A percentile compares a stretch with the other conserved stretches of the same genome.
Conservation (phyloP, 1,140 invertebrate species). For the Saccostrea cuccullata region DNA sequence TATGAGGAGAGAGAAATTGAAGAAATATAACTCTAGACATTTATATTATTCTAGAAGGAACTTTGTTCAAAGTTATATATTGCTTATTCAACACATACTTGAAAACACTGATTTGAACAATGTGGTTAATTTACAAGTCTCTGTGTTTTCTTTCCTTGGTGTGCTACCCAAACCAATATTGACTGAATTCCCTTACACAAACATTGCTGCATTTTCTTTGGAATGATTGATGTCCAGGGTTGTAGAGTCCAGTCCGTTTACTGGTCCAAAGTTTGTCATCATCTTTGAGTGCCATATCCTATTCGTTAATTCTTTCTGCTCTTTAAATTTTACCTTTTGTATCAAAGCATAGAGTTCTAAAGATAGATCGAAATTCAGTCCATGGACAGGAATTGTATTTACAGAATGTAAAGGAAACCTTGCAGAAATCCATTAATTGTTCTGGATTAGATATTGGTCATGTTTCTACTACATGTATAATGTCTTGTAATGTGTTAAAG, state of each 20-base stretch:
- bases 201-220: background rate
- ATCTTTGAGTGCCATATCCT: background rate
- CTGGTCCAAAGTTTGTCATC: too few relatives aligned
- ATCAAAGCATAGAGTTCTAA: too few relatives aligned
- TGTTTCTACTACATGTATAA: too few relatives aligned
- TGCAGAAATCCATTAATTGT: too few relatives aligned
- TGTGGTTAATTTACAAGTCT: background rate
- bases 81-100: background rate
- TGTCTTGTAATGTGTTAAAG: too few relatives aligned
- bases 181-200: background rate
- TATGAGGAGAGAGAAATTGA: too few relatives aligned
- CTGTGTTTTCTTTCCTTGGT: background rate
- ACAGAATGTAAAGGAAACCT: too few relatives aligned
- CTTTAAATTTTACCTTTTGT: background rate
- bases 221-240: background rate
- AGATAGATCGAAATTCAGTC: too few relatives aligned
- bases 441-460: too few relatives aligned
- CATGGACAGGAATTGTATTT: too few relatives aligned
- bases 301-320: background rate
- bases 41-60: background rate
- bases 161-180: conserved; percentile 10
- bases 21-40: background rate
- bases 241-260: background rate
- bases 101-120: background rate
- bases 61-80: conserved; percentile 2